phyloP scores from a whole-genome alignment of 2,113 vertebrate genomes.

The Takifugu flavidus region DNA sequence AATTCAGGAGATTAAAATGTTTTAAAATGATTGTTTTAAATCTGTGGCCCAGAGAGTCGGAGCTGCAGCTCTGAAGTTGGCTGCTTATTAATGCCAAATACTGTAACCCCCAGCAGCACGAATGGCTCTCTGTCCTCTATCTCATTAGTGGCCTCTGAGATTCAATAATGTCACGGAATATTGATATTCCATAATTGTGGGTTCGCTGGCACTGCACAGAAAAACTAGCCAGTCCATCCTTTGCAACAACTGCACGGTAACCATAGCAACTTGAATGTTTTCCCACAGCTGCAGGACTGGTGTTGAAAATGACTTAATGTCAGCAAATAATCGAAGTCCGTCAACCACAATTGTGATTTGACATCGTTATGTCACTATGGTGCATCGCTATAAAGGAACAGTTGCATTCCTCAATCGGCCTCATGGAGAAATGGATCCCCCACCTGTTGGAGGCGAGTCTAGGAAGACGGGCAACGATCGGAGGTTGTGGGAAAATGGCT shows the following conservation, averaged over 20 bases:
- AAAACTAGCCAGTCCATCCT: neutral
- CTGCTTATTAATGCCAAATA: neutral
- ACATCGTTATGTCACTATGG: neutral
- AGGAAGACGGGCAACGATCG: neutral
- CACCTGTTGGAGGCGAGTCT: no score
- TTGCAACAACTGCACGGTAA: neutral
- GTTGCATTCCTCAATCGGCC: no score
- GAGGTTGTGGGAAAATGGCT: neutral
- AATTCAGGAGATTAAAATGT: no score
- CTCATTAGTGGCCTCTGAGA: neutral
- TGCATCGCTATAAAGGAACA: no score
- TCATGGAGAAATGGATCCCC: no score
- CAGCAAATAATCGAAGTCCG: no score
- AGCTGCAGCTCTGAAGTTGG: no score
- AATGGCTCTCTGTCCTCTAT: neutral
- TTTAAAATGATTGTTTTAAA: no score
- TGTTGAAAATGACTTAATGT: neutral
- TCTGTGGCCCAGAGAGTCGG: no score
- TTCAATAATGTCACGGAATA: neutral
- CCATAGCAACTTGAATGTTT: conserved; percentile 13
- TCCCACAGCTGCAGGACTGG: neutral
- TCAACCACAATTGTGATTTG: neutral
- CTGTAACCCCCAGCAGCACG: neutral
- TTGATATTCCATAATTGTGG: neutral
- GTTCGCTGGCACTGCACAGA: neutral